Evolutionary conservation across 2,113 vertebrate species (phyloP).

Genomic region (Mastomys coucha): DNA sequence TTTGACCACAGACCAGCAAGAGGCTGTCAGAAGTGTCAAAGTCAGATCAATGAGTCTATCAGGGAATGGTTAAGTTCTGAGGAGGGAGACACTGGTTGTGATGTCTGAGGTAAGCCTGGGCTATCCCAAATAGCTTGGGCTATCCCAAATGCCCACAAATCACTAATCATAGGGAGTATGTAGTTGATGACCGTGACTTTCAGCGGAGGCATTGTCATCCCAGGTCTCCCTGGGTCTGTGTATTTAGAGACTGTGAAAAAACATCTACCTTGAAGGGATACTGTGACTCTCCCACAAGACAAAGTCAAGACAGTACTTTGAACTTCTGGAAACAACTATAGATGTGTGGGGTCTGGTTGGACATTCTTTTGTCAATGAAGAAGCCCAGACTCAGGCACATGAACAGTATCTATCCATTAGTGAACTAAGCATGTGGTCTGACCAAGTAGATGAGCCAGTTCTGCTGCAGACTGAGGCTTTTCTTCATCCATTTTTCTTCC

Average conservation of each 20-base stretch:
- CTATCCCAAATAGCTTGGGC: background rate
- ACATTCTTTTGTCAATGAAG: background rate
- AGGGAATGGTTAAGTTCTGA: background rate
- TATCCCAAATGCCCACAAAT: no score
- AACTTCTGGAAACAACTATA: background rate
- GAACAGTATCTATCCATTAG: background rate
- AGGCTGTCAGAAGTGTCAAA: background rate
- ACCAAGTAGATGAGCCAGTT: accelerated
- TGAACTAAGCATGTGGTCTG: background rate
- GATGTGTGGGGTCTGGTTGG: background rate
- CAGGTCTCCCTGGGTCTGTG: background rate
- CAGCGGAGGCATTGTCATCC: background rate
- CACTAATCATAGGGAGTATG: background rate
- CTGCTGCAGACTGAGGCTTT: background rate
- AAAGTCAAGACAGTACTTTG: background rate
- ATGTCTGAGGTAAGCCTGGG: background rate
- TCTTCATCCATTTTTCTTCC: background rate
- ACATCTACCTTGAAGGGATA: background rate
- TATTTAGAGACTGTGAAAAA: background rate
- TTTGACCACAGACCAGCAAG: background rate
- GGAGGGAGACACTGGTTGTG: background rate
- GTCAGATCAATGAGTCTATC: background rate
- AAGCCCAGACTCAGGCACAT: conserved; percentile 53
- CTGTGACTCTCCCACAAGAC: background rate
- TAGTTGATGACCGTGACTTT: no score